Conservation (phyloP, 2,888 invertebrate genomes). For the Steromphala cineraria region DNA sequence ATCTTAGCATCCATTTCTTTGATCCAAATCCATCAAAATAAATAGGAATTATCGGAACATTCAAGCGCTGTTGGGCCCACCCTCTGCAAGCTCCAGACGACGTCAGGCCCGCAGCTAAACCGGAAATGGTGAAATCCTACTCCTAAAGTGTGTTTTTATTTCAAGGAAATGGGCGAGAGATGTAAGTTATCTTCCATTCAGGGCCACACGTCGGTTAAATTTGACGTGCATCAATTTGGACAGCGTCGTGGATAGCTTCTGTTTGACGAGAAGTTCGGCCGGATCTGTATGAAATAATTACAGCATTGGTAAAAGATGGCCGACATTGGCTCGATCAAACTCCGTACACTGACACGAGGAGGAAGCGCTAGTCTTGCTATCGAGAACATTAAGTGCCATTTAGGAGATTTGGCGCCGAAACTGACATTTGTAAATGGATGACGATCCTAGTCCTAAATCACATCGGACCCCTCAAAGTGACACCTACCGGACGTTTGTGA, state of each 20-base stretch:
- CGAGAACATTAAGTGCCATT: not conserved
- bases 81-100: not conserved
- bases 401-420: not conserved
- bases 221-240: not conserved
- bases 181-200: not conserved
- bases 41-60: too few relatives aligned
- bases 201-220: not conserved
- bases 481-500: not conserved
- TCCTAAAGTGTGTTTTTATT: conserved; percentile 10
- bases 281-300: conserved; percentile 19
- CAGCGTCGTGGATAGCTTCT: not conserved
- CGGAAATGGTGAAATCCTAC: conserved; percentile 6
- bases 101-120: not conserved
- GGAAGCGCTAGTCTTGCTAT: conserved; percentile 1
- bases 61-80: too few relatives aligned
- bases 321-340: not conserved
- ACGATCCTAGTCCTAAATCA: not conserved
- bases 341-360: not conserved
- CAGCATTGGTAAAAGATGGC: not conserved
- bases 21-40: too few relatives aligned
- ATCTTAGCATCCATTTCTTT: too few relatives aligned
- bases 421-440: conserved; percentile 10
- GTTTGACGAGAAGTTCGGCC: not conserved
- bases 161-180: conserved; percentile 15
- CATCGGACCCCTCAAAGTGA: not conserved